phyloP scores from a whole-genome alignment of 2,888 invertebrate genomes.

The Digitonthophagus gazella region DNA sequence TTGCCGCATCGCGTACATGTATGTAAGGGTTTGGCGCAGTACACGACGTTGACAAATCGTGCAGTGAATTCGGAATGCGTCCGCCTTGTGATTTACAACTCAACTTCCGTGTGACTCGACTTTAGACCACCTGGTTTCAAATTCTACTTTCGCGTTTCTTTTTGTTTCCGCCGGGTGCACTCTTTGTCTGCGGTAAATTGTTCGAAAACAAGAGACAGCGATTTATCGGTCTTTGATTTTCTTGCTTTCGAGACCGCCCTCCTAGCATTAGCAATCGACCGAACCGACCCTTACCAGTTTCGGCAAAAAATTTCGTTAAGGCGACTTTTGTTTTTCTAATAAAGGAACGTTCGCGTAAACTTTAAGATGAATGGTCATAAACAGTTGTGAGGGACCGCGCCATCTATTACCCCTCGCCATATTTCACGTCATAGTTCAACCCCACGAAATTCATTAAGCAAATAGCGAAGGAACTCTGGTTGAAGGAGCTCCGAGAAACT shows the following conservation, averaged over 20 bases:
- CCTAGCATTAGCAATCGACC: not conserved
- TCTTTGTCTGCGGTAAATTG: not conserved
- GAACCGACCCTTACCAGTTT: no score
- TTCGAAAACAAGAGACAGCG: not conserved
- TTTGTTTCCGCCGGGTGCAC: not conserved
- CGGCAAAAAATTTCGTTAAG: not conserved
- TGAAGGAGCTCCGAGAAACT: not conserved
- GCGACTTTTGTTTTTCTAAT: not conserved
- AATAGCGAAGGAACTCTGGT: not conserved
- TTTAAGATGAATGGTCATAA: not conserved
- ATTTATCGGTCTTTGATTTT: not conserved
- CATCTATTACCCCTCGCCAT: not conserved
- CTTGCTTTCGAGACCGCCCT: not conserved
- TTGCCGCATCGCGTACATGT: not conserved
- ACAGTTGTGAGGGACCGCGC: not conserved
- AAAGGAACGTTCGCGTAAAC: not conserved
- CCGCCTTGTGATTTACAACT: not conserved
- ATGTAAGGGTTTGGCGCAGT: not conserved
- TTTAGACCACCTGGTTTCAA: not conserved
- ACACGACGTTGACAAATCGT: not conserved
- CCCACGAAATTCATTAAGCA: not conserved
- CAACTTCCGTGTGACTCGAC: not conserved
- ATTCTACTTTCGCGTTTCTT: not conserved
- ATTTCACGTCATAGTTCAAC: not conserved
- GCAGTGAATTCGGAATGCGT: not conserved